Evolutionary conservation across 2,888 invertebrate genomes (phyloP).

Genomic region (Epiperipatus broadwayi): DNA sequence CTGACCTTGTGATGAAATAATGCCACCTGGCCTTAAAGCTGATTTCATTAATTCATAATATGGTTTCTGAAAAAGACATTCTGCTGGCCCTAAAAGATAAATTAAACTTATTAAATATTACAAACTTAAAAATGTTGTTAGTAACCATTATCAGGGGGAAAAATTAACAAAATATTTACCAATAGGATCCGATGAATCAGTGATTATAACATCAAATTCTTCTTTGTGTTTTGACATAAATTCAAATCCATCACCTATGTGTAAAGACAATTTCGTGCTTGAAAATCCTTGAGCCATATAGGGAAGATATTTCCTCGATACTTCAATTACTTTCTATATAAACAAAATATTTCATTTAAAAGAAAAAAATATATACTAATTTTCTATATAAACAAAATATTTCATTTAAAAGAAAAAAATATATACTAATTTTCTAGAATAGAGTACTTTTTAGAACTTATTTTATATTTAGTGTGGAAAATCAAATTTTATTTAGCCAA

Average conservation of each 20-base stretch:
- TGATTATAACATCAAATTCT: constrained; percentile 91
- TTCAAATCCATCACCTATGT: constrained; percentile 81
- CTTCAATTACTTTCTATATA: constrained; percentile 52
- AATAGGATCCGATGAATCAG: constrained; percentile 91
- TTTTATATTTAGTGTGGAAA: too few relatives aligned
- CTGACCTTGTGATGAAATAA: constrained; percentile 69
- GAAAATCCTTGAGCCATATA: constrained; percentile 72
- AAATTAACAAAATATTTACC: too few relatives aligned
- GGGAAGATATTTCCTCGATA: constrained; percentile 70
- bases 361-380: neutral
- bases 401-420: neutral
- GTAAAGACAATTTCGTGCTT: constrained; percentile 57
- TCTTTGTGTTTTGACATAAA: constrained; percentile 63
- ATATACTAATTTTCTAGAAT: too few relatives aligned
- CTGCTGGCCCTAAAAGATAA: constrained; percentile 40
- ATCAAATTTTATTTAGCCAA: too few relatives aligned
- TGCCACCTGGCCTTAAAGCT: constrained; percentile 62
- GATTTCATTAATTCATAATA: constrained; percentile 66
- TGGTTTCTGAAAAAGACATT: constrained; percentile 49
- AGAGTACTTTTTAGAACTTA: too few relatives aligned
- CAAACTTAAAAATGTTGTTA: neutral
- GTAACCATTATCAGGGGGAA: too few relatives aligned
- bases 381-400: neutral
- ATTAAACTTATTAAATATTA: neutral
- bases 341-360: constrained; percentile 1